These are phyloP conservation scores for Anolis carolinensis DNA, from an alignment of 2,113 vertebrate species.

Conservation along the genomic window DNA sequence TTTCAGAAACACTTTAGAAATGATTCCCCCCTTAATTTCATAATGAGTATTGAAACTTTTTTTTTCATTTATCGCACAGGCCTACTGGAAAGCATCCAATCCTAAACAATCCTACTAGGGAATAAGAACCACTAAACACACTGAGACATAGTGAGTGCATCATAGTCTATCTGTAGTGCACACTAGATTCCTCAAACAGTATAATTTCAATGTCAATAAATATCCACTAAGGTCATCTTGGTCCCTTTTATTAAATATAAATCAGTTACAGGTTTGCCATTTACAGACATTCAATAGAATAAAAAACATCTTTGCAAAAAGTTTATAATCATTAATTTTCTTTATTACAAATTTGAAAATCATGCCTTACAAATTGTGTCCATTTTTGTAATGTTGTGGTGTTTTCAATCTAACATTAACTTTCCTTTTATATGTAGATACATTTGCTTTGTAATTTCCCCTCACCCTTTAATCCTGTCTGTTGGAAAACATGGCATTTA, in stretches of 20 bases:
- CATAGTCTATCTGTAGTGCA: background rate
- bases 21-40: no score
- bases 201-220: background rate
- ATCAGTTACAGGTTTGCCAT: background rate
- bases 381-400: background rate
- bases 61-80: no score
- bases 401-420: background rate
- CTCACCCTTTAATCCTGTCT: background rate
- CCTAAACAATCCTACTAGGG: background rate
- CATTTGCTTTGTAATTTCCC: background rate
- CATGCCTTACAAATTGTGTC: background rate
- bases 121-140: background rate
- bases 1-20: no score
- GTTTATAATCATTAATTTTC: background rate
- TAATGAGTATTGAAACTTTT: no score
- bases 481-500: background rate
- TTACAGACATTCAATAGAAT: background rate
- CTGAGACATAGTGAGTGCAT: background rate
- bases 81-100: background rate
- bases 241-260: background rate
- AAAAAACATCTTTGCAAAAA: background rate
- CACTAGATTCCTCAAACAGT: background rate
- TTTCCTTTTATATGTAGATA: background rate
- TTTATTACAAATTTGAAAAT: background rate
- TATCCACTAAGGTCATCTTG: background rate